Conservation (phyloP, 2,888 invertebrate species). For the Sminthurides aquaticus region DNA sequence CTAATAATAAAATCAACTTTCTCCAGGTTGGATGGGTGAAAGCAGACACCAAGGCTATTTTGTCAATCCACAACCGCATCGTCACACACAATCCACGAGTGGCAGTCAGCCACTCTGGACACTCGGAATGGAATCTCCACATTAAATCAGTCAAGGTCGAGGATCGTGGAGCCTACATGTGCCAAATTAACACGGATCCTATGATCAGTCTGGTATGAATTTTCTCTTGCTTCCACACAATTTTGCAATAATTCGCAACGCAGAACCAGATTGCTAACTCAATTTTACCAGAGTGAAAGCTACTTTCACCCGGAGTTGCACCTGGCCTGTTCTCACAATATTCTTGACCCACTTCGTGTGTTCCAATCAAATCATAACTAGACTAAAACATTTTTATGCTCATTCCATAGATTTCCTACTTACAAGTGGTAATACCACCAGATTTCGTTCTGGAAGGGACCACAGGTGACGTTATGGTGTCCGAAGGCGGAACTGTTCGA, state of each 20-base stretch:
- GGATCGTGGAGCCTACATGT: conserved; percentile 84
- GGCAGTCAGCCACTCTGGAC: conserved; percentile 75
- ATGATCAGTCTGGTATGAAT: conserved; percentile 89
- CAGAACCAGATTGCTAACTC: no score
- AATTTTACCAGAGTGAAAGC: not conserved
- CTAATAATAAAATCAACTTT: not conserved
- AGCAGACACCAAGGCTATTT: conserved; percentile 81
- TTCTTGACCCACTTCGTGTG: not conserved
- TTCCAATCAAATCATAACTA: not conserved
- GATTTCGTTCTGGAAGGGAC: conserved; percentile 79
- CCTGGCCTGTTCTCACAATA: not conserved
- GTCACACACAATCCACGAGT: conserved; percentile 85
- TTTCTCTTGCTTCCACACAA: not conserved
- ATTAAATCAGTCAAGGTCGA: conserved; percentile 74
- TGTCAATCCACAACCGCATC: conserved; percentile 80
- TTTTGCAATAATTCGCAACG: no score
- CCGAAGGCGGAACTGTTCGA: conserved; percentile 63
- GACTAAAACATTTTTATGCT: not conserved
- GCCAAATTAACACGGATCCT: conserved; percentile 88
- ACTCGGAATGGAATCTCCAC: conserved; percentile 81
- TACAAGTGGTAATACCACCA: conserved; percentile 85
- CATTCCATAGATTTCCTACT: conserved; percentile 77
- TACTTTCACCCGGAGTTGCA: not conserved
- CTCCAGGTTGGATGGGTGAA: conserved; percentile 85
- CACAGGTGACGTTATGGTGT: conserved; percentile 80